These are phyloP conservation scores for Maconellicoccus hirsutus DNA, from an alignment of 1,140 invertebrate species.

Conservation along the genomic window DNA sequence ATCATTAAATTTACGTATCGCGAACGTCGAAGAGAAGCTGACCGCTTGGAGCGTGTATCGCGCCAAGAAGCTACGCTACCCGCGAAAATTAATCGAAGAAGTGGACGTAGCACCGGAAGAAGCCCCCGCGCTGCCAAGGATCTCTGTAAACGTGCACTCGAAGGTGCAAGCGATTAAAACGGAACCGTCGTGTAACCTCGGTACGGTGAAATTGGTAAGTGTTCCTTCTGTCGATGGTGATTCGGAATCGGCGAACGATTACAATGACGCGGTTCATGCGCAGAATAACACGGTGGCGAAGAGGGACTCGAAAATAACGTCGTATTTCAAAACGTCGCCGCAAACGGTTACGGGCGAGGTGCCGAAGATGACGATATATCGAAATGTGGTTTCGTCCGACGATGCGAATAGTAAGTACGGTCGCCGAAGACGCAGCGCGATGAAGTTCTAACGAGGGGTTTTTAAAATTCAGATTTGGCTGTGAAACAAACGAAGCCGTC, in stretches of 20 bases:
- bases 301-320: not conserved
- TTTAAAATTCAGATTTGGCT: not conserved
- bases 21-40: slow-evolving; percentile 55
- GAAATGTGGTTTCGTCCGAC: not conserved
- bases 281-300: not conserved
- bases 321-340: not conserved
- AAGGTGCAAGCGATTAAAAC: not conserved
- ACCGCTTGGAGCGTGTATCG: slow-evolving; percentile 76
- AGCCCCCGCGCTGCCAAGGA: slow-evolving; percentile 53
- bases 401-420: not conserved
- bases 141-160: slow-evolving; percentile 38
- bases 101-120: slow-evolving; percentile 48
- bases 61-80: slow-evolving; percentile 55
- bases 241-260: too few relatives aligned
- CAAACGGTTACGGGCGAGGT: too few relatives aligned
- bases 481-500: not conserved
- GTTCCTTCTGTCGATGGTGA: too few relatives aligned
- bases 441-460: not conserved
- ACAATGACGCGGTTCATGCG: too few relatives aligned
- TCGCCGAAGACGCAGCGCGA: too few relatives aligned
- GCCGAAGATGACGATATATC: not conserved
- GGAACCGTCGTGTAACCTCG: too few relatives aligned
- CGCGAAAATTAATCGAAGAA: slow-evolving; percentile 61
- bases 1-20: slow-evolving; percentile 52
- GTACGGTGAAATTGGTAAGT: too few relatives aligned